phyloP scores from a whole-genome alignment of 64 coral and sea anemone species.

The Porites lutea region DNA sequence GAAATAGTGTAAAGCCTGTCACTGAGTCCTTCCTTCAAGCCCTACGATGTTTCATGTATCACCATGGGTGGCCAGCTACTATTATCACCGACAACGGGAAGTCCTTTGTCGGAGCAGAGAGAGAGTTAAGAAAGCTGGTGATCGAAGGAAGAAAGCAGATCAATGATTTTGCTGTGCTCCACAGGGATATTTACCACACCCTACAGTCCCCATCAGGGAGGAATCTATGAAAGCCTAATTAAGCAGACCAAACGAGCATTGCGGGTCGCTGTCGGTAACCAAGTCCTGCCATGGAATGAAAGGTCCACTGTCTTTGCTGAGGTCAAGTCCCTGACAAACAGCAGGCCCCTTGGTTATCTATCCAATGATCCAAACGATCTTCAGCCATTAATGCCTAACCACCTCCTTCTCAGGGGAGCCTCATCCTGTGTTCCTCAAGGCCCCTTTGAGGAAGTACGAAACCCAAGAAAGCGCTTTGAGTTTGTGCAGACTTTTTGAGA shows the following conservation, averaged over 20 bases:
- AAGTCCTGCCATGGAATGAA: background rate
- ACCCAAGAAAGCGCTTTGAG: background rate
- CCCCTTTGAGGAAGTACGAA: background rate
- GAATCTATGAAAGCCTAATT: background rate
- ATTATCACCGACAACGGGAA: slow-evolving; percentile 1
- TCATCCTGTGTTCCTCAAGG: background rate
- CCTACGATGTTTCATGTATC: slow-evolving; percentile 1
- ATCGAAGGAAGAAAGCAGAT: slow-evolving; percentile 13
- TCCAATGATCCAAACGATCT: slow-evolving; percentile 9
- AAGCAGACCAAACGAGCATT: background rate
- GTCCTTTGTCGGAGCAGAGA: slow-evolving; percentile 41
- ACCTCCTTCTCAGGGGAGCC: background rate
- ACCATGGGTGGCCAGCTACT: background rate
- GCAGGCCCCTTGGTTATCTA: background rate
- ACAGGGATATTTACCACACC: too few species aligned
- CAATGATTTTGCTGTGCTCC: background rate
- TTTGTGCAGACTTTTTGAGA: slow-evolving; percentile 30
- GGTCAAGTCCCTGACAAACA: background rate
- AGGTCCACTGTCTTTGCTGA: too few species aligned
- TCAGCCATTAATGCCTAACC: background rate
- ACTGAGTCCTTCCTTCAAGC: background rate
- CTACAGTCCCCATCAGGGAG: background rate
- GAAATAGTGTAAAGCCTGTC: background rate
- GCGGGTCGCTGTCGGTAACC: background rate
- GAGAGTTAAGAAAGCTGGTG: slow-evolving; percentile 24